A percentile compares a stretch with the other conserved stretches of the same genome.
Conservation (phyloP, 2,113 vertebrate genomes). For the Caranx melampygus region DNA sequence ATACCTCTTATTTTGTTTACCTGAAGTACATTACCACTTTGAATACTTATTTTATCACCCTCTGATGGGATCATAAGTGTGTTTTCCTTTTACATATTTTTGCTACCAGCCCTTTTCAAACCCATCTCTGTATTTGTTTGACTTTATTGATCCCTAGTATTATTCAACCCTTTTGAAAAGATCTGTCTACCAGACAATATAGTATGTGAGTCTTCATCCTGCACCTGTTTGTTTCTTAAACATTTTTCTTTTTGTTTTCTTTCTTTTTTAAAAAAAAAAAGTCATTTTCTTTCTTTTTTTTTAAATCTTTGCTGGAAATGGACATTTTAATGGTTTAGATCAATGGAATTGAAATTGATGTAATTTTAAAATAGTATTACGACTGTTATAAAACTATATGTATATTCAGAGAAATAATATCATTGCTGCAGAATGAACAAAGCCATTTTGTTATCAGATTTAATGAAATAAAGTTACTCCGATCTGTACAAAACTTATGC, state of each 20-base stretch:
- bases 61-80: neutral
- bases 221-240: constrained; percentile 1
- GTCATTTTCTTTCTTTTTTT: neutral
- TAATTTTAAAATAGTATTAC: constrained; percentile 62
- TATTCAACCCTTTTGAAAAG: constrained; percentile 12
- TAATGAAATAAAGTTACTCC: constrained; percentile 69
- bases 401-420: constrained; percentile 72
- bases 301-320: constrained; percentile 25
- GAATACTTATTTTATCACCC: neutral
- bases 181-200: neutral
- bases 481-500: constrained; percentile 4
- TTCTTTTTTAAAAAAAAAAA: neutral
- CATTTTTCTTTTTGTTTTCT: neutral
- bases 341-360: constrained; percentile 47
- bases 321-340: constrained; percentile 51
- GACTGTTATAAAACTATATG: constrained; percentile 79
- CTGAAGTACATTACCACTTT: neutral
- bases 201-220: constrained; percentile 19
- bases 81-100: neutral
- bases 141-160: neutral
- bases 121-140: neutral
- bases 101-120: neutral
- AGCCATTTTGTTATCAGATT: constrained; percentile 77
- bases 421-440: constrained; percentile 76
- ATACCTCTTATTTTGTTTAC: constrained; percentile 4